Evolutionary conservation across 2,113 vertebrate species (phyloP), one percentile per base, ranked within the genome.

Genomic region (Channa maculata): DNA sequence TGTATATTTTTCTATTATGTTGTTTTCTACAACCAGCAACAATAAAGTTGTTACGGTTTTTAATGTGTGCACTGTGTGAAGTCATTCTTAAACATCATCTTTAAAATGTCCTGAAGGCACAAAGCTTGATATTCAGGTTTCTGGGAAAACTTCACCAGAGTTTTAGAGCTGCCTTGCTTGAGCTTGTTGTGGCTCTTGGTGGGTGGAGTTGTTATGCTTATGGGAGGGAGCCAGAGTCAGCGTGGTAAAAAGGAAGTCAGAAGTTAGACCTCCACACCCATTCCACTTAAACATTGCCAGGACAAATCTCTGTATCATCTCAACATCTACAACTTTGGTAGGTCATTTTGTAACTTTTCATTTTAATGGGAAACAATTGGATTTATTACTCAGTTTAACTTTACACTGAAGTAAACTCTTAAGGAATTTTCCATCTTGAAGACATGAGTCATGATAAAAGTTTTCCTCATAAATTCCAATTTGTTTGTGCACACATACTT

Each of bases 201-300:
- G 83, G 86, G 84, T 85, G 89, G 89, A 82, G 86, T 82, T 24
- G 24, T 24, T 24, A 24, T 24, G 39, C 4, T 68, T 65, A 43
- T 83, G 60, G 80, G 84, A 72, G 84, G 50, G 52, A 13, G 2
- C 41, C 14, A 13, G 54, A 64, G 45, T 39, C 12, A 44, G 55
- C 76, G 84, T 60, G 83, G 71, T 62, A 78, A 73, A 74, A 60
- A 38, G 65, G 72, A 65, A 80, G 61, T 49, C 51, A 38, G 63
- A 66, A 93, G 90, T 92, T 91, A 43, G 88, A 84, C 9, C 15
- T 86, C 82, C 89, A 93, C 89, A 90, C 85, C 88, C 91, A 70
- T 77, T 65, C 62, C 66, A 65, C 45, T 52, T 10, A n/a, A 69
- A 79, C 75, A 57, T 57, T 52, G 69, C 71, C 78, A 69, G 71